Evolutionary conservation across 2,113 vertebrate genomes (phyloP), one percentile per base, ranked within the genome.

Genomic region (Mustelus asterias): DNA sequence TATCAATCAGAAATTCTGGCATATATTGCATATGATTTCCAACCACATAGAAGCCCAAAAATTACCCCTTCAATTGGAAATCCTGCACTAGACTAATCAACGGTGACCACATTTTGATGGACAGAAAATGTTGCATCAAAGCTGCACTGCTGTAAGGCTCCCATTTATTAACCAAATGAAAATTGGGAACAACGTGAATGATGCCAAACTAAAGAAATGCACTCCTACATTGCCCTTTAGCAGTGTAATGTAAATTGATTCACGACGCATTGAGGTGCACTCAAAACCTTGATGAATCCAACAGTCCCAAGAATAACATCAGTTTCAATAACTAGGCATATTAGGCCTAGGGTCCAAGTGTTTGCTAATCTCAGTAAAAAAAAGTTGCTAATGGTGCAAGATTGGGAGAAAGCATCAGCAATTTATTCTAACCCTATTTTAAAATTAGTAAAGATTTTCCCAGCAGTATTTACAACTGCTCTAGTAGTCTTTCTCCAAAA

Each of bases 41-140:
- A 41, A 83, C n/a, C 78, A 83, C 41, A 41, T 83, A 83, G 78
- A 37, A 41, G 78, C 4, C 37, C 20, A n/a, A 83, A 41, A 83
- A 83, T 83, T 83, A 83, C n/a, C n/a, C 78, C 37, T 83, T 83
- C 37, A 37, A 37, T 83, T 83, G 78, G 78, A 83, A 83, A 83
- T 83, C n/a, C 78, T 41, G 78, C 16, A 83, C 14, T n/a, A 83
- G n/a, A 83, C 14, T 16, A 18, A 83, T 83, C 78, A 83, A 37
- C n/a, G 4, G 76, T 80, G 76, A 83, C 78, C 14, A 14, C 78
- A 83, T n/a, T 37, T 16, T 83, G 78, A 83, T 41, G 78, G 41
- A 14, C 78, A 83, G n/a, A 83, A 83, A 83, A 54, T 83, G 78
- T 41, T 29, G 11, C 78, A 83, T 41, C n/a, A 83, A 83, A 83